Base-by-base conservation (phyloP, 2,797 vertebrate genomes). In the Holocentrus rufus region DNA sequence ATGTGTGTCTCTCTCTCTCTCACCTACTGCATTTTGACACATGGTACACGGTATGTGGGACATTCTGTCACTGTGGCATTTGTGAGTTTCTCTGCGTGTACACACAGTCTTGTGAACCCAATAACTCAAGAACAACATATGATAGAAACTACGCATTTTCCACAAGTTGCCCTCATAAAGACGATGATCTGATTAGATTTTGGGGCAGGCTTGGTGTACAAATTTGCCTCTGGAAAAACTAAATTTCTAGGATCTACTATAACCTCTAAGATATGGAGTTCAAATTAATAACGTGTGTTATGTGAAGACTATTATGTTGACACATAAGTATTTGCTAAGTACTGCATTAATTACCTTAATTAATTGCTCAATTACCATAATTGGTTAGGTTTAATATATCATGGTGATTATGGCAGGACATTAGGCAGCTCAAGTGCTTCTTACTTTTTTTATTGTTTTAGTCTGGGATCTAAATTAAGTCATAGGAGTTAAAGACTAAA, bases 321-420 rank as follows among this genome's bases (percentile, higher is more conserved):
- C 65, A 66, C 8, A 71, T 54, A 80, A 71, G 5, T 58, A 54
- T 47, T 7, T 52, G 74, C 49, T 27, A 52, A 74, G 76, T 74
- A 58, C 47, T 81, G 49, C 74, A 85, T 82, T 85, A 81, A 87
- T 83, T 86, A 85, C 31, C 67, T 68, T 83, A 76, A 86, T 86
- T 69, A 83, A 84, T 79, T 55, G 80, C 69, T 63, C 81, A 17
- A 2, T 83, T 82, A 75, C 82, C 69, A 63, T 81, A 69, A 84
- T 64, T 74, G 66, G 69, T 63, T 52, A 71, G 77, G 79, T 86
- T 84, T 76, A 71, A 80, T 83, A 82, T 63, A 79, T 85, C 50
- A 72, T 74, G 31, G 30, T 76, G 77, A 87, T 89, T 76, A 77
- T 64, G 55, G 56, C 50, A 72, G 39, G 82, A 82, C 64, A 79